Percentiles rank a stretch among this genome's conserved stretches.
These are phyloP conservation scores for Oxytorus armatus DNA, from an alignment of 2,888 invertebrate species.

Conservation along the genomic window DNA sequence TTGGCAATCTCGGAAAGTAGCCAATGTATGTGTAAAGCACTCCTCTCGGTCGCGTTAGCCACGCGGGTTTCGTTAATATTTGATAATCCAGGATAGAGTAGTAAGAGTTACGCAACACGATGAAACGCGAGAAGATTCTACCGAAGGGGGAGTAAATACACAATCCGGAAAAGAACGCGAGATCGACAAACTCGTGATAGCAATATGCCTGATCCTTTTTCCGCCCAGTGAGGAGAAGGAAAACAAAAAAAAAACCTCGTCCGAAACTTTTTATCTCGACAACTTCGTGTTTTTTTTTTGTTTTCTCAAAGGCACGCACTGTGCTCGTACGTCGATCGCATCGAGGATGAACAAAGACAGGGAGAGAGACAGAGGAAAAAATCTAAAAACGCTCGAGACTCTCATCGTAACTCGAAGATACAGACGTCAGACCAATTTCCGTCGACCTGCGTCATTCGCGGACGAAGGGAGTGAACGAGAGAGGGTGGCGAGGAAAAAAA, in stretches of 20 bases:
- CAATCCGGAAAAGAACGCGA: neutral
- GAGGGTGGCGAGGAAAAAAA: constrained; percentile 47
- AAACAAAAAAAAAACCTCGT: constrained; percentile 2
- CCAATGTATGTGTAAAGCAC: constrained; percentile 11
- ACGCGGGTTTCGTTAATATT: constrained; percentile 75
- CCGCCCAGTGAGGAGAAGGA: neutral
- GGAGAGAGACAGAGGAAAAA: constrained; percentile 29
- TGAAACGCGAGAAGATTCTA: constrained; percentile 29
- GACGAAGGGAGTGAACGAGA: constrained; percentile 51
- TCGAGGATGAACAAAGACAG: constrained; percentile 31
- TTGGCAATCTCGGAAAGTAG: constrained; percentile 78
- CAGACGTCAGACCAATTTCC: constrained; percentile 79
- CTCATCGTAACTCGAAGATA: constrained; percentile 74
- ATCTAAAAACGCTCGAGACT: constrained; percentile 2
- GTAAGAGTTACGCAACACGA: constrained; percentile 49
- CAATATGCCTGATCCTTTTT: constrained; percentile 10
- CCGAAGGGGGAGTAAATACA: neutral
- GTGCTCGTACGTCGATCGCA: neutral
- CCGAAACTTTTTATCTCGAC: constrained; percentile 10
- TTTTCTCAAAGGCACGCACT: neutral
- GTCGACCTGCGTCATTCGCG: constrained; percentile 78
- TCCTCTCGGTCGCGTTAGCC: constrained; percentile 27
- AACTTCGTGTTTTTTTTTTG: neutral
- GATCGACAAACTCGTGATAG: neutral
- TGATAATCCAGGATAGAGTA: constrained; percentile 70